A percentile compares a stretch with the other conserved stretches of the same genome.
These are phyloP conservation scores for Olivierus martensii DNA, from an alignment of 1,140 invertebrate genomes.

Conservation along the genomic window DNA sequence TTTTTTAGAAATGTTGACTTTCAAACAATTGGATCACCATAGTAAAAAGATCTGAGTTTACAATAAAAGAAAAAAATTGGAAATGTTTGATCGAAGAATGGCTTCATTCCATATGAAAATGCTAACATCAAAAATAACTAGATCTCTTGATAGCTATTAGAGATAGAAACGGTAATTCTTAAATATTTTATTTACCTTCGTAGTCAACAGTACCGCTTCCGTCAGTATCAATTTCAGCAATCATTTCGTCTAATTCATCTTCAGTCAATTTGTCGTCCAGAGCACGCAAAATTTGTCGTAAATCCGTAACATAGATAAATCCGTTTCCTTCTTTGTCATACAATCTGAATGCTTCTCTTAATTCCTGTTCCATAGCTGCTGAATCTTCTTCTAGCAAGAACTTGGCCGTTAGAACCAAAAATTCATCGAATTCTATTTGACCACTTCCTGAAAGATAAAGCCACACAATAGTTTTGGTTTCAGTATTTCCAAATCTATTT, in stretches of 20 bases:
- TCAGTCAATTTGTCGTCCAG: conserved; percentile 84
- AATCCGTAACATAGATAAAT: conserved; percentile 83
- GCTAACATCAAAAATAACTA: background rate
- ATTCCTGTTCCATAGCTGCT: conserved; percentile 84
- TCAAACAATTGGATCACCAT: too few species aligned
- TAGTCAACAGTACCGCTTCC: conserved; percentile 77
- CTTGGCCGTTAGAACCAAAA: conserved; percentile 80
- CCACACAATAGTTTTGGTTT: too few species aligned
- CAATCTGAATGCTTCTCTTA: conserved; percentile 80
- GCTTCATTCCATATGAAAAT: too few species aligned
- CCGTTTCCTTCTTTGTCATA: conserved; percentile 70
- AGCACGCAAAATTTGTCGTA: conserved; percentile 80
- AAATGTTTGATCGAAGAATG: background rate
- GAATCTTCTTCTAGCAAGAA: conserved; percentile 91
- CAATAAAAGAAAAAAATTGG: too few species aligned
- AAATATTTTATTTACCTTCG: conserved; percentile 40
- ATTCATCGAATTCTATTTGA: conserved; percentile 85
- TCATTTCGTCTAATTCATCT: conserved; percentile 84
- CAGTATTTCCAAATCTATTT: too few species aligned
- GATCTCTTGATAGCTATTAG: background rate
- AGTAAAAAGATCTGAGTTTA: too few species aligned
- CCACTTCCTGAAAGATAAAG: conserved; percentile 59
- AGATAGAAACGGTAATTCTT: background rate
- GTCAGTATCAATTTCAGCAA: conserved; percentile 91
- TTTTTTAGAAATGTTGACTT: too few species aligned